These are phyloP conservation scores for Globia sparganii DNA, from an alignment of 2,888 invertebrate genomes.

Conservation along the genomic window DNA sequence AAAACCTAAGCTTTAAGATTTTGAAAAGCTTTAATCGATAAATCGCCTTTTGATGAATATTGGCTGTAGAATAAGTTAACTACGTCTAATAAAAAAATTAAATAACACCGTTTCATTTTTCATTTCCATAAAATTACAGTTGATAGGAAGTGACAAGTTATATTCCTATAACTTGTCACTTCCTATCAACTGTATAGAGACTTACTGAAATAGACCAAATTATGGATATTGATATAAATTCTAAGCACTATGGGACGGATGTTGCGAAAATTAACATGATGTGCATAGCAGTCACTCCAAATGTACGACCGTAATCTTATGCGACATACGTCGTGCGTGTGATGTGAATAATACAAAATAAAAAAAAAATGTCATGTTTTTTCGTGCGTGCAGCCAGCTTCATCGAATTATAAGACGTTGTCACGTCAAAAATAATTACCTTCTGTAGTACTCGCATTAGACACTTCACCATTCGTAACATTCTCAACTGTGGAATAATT, in stretches of 20 bases:
- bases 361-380: too few relatives aligned
- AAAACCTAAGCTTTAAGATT: neutral
- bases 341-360: neutral
- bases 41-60: neutral
- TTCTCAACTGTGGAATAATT: neutral
- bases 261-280: neutral
- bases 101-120: neutral
- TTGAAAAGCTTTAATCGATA: too few relatives aligned
- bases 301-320: neutral
- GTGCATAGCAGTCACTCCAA: conserved; percentile 1
- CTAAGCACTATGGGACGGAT: neutral
- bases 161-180: too few relatives aligned
- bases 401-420: too few relatives aligned
- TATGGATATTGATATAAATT: neutral
- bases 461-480: neutral
- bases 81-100: neutral
- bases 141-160: neutral
- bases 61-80: neutral
- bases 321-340: neutral
- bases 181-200: too few relatives aligned
- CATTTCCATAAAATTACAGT: neutral
- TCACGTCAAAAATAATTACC: neutral
- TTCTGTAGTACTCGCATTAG: neutral
- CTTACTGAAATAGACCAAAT: neutral
- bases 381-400: too few relatives aligned